Evolutionary conservation across 2,888 invertebrate species (phyloP).

Genomic region (Xylophagus ater): DNA sequence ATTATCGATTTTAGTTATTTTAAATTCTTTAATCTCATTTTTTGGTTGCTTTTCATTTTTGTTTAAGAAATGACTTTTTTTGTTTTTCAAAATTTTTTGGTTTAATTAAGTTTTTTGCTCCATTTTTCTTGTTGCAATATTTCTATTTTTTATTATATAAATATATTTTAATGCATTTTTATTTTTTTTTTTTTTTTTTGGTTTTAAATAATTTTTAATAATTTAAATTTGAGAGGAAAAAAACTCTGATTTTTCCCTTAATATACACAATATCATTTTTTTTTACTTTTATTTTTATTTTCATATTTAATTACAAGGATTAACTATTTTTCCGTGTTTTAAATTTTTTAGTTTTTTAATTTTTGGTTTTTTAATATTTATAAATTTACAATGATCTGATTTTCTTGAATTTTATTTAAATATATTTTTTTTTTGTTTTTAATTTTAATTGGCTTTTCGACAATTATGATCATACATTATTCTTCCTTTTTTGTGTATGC

Average conservation of each 20-base stretch:
- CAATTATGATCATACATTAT: no score
- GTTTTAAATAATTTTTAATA: no score
- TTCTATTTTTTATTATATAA: conserved; percentile 17
- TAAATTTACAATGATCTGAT: conserved; percentile 11
- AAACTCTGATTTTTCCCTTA: no score
- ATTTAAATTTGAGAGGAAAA: no score
- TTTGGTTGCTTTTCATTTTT: not conserved
- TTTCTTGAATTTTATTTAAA: conserved; percentile 6
- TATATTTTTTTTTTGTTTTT: conserved; percentile 8
- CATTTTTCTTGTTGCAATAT: no score
- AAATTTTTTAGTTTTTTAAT: not conserved
- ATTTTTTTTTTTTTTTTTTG: conserved; percentile 19
- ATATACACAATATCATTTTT: not conserved
- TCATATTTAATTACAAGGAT: not conserved
- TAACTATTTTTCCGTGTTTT: not conserved
- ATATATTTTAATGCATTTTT: conserved; percentile 18
- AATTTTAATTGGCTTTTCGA: conserved; percentile 7
- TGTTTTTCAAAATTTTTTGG: no score
- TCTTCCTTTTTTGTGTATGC: conserved; percentile 5
- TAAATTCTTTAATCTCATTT: not conserved
- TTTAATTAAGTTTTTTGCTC: no score
- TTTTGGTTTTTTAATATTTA: conserved; percentile 7
- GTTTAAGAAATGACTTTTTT: no score
- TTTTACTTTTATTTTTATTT: not conserved
- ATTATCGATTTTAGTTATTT: not conserved